Evolutionary conservation across 2,113 vertebrate species (phyloP).

Genomic region (Halcyon malimbica): DNA sequence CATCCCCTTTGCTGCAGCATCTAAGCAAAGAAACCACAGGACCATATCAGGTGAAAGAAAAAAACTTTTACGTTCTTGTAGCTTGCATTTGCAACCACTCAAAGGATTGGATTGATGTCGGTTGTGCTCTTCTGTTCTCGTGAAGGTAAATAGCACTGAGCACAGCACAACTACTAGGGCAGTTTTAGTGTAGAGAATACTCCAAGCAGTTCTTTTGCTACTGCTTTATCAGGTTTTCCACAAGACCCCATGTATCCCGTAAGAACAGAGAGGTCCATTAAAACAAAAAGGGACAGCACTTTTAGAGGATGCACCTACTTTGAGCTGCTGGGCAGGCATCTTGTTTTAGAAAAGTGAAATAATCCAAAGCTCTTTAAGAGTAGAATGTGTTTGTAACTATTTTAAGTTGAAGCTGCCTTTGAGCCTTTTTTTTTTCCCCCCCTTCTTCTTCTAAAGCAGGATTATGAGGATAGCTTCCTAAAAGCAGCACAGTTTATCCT

Average conservation of each 20-base stretch:
- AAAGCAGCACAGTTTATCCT: slow-evolving; percentile 47
- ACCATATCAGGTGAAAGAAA: neutral
- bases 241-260: fast-evolving
- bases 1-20: neutral
- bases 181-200: neutral
- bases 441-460: slow-evolving; percentile 24
- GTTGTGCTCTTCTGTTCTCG: neutral
- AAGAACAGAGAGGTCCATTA: neutral
- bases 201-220: neutral
- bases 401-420: slow-evolving; percentile 21
- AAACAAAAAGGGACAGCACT: neutral
- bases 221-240: neutral
- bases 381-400: neutral
- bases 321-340: neutral
- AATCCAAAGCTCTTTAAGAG: neutral
- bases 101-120: neutral
- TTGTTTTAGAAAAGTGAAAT: neutral
- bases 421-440: neutral
- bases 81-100: neutral
- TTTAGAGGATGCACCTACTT: neutral
- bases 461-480: slow-evolving; percentile 56
- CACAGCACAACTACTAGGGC: neutral
- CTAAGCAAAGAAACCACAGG: neutral
- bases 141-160: neutral
- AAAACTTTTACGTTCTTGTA: neutral